phyloP scores from a whole-genome alignment of 2,113 vertebrate species.

The Gambusia holbrooki region DNA sequence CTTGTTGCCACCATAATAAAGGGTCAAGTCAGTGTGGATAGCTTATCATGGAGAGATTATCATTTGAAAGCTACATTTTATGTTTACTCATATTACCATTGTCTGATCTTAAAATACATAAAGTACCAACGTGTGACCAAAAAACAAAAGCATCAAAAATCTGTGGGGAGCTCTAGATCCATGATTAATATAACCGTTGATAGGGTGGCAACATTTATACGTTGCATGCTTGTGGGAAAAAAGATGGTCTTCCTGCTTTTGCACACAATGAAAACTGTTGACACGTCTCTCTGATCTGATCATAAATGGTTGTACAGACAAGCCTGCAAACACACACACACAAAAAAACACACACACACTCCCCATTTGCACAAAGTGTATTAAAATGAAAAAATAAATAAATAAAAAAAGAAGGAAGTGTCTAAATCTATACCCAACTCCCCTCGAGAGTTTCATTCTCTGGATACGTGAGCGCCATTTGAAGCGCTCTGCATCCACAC shows the following conservation, averaged over 20 bases:
- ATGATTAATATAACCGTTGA: background rate
- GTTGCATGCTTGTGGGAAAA: background rate
- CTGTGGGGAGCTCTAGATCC: background rate
- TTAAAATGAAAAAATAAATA: slow-evolving; percentile 11
- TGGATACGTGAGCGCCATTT: slow-evolving; percentile 69
- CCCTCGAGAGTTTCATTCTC: slow-evolving; percentile 55
- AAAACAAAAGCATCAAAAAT: no score
- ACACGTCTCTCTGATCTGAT: slow-evolving; percentile 16
- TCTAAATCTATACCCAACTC: slow-evolving; percentile 44
- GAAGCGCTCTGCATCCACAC: slow-evolving; percentile 64
- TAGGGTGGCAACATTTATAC: background rate
- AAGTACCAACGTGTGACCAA: no score
- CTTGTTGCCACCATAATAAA: no score
- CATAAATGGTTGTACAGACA: slow-evolving; percentile 21
- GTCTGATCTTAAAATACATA: no score
- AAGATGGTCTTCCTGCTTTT: background rate
- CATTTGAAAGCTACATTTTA: no score
- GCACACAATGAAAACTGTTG: slow-evolving; percentile 18
- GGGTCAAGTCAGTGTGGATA: no score
- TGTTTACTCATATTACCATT: no score
- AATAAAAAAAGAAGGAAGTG: slow-evolving; percentile 6
- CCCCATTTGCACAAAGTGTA: slow-evolving; percentile 6
- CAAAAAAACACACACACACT: slow-evolving; percentile 2
- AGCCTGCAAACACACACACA: background rate
- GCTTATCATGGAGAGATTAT: no score